phyloP scores from a whole-genome alignment of 2,888 invertebrate species.

The Priocnemis perturbator region DNA sequence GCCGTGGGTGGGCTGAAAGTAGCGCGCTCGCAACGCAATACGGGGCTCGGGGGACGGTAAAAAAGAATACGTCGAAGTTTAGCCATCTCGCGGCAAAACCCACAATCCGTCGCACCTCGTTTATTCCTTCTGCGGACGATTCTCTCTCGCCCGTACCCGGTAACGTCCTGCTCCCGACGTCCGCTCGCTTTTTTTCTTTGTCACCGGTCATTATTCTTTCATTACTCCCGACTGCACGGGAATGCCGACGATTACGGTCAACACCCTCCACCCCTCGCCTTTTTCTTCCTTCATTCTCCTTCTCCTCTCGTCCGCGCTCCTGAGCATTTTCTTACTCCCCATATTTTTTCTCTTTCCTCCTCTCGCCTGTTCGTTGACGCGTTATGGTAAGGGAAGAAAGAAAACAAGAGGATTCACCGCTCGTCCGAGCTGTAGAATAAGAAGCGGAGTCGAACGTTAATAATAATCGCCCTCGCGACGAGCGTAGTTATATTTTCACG shows the following conservation, averaged over 20 bases:
- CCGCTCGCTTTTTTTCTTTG: slow-evolving; percentile 11
- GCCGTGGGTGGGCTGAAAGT: background rate
- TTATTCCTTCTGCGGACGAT: slow-evolving; percentile 20
- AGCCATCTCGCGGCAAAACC: background rate
- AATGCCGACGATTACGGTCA: slow-evolving; percentile 11
- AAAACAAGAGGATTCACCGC: too few relatives aligned
- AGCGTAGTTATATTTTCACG: slow-evolving; percentile 17
- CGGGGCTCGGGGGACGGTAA: slow-evolving; percentile 1
- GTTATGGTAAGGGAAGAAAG: too few relatives aligned
- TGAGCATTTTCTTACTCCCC: too few relatives aligned
- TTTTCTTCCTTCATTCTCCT: background rate
- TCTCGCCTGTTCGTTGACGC: too few relatives aligned
- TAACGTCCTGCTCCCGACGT: background rate
- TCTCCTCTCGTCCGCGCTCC: too few relatives aligned
- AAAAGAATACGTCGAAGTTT: slow-evolving; percentile 1
- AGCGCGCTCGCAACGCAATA: background rate
- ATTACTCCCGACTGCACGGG: slow-evolving; percentile 26
- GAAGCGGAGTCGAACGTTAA: slow-evolving; percentile 14
- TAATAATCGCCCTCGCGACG: slow-evolving; percentile 25
- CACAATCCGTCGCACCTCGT: slow-evolving; percentile 4
- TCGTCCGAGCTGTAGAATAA: background rate
- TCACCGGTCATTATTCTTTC: slow-evolving; percentile 43
- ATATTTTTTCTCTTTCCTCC: background rate
- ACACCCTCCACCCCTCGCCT: background rate
- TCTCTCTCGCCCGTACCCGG: background rate